Percentiles rank a stretch among this genome's conserved stretches.
Evolutionary conservation across 2,888 invertebrate species (phyloP).

Genomic region (Sipunculus nudus): DNA sequence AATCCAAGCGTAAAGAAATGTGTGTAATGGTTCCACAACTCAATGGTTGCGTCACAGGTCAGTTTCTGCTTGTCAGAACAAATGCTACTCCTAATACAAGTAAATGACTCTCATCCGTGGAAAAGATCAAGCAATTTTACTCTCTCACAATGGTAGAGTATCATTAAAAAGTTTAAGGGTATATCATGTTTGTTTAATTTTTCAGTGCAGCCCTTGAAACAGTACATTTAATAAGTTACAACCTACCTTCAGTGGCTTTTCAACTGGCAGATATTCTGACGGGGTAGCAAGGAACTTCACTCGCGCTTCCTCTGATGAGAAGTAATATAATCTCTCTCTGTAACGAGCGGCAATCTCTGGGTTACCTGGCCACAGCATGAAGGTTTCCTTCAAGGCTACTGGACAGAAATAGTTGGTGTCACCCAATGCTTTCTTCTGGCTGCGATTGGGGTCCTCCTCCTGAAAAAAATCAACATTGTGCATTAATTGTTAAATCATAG

Average conservation of each 20-base stretch:
- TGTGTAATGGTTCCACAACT: no score
- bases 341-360: conserved; percentile 63
- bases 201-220: not conserved
- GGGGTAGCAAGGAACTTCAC: conserved; percentile 62
- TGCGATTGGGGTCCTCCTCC: conserved; percentile 63
- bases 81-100: no score
- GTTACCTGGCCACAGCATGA: conserved; percentile 63
- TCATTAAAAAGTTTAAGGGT: no score
- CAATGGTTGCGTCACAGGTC: no score
- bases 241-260: conserved; percentile 53
- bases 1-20: no score
- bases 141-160: no score
- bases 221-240: not conserved
- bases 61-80: no score
- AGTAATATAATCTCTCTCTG: conserved; percentile 63
- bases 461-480: conserved; percentile 30
- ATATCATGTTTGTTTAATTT: no score
- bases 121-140: no score
- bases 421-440: conserved; percentile 62
- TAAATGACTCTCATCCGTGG: no score
- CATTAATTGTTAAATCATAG: not conserved
- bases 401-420: conserved; percentile 66
- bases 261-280: conserved; percentile 51
- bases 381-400: conserved; percentile 59
- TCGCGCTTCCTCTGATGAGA: conserved; percentile 56